phyloP scores from a whole-genome alignment of 1,140 invertebrate genomes.

The Anoplolepis gracilipes region DNA sequence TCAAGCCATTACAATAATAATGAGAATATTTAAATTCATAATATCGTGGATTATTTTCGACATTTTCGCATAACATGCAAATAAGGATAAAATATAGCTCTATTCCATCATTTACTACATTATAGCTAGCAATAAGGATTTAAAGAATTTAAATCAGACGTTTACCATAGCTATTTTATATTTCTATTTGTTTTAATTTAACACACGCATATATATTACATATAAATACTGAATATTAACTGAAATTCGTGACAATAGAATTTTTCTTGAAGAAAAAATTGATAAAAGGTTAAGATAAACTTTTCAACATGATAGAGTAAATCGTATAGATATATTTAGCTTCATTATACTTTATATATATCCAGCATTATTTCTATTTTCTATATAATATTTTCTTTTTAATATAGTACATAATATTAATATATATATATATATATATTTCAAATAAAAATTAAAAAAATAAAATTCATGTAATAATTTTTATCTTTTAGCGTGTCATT shows the following conservation, averaged over 20 bases:
- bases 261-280: not conserved
- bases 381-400: too few relatives aligned
- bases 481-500: not conserved
- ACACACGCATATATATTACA: not conserved
- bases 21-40: constrained; percentile 55
- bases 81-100: constrained; percentile 35
- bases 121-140: too few relatives aligned
- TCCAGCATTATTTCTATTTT: too few relatives aligned
- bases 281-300: not conserved
- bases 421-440: not conserved
- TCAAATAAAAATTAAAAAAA: not conserved
- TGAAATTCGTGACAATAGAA: not conserved
- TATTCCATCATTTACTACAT: not conserved
- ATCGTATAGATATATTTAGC: not conserved
- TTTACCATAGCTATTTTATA: not conserved
- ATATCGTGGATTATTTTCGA: constrained; percentile 53
- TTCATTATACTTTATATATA: not conserved
- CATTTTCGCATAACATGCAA: constrained; percentile 47
- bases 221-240: constrained; percentile 16
- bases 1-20: constrained; percentile 35
- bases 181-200: constrained; percentile 14
- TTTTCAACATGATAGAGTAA: not conserved
- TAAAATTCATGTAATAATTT: not conserved
- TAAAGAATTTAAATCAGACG: constrained; percentile 31
- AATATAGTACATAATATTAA: too few relatives aligned